These are phyloP conservation scores for Heliconius erato DNA, from an alignment of 2,888 invertebrate genomes.

Conservation along the genomic window DNA sequence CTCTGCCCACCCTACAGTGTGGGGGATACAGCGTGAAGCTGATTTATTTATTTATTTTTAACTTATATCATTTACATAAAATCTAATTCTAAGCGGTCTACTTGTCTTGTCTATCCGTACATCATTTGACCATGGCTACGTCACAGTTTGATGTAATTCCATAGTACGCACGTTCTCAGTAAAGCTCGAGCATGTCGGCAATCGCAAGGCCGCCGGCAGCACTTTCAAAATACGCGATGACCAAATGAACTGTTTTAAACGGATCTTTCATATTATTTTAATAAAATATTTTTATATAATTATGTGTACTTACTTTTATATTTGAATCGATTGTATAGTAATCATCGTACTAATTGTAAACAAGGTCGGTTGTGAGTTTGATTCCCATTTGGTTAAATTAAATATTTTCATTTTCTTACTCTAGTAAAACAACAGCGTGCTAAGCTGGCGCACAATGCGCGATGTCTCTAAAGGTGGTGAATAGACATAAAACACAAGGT, in stretches of 20 bases:
- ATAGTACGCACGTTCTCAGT: constrained; percentile 38
- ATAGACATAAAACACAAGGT: too few relatives aligned
- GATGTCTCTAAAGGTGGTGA: too few relatives aligned
- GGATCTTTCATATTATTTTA: background rate
- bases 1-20: too few relatives aligned
- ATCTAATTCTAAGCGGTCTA: background rate
- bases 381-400: too few relatives aligned
- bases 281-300: background rate
- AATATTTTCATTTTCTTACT: too few relatives aligned
- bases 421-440: too few relatives aligned
- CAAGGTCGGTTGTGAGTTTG: background rate
- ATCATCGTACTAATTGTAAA: background rate
- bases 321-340: background rate
- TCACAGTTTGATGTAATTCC: constrained; percentile 50
- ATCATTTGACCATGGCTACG: constrained; percentile 46
- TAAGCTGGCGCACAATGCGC: too few relatives aligned
- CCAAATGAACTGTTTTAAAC: constrained; percentile 16
- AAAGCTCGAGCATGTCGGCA: constrained; percentile 36
- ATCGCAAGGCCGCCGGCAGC: constrained; percentile 45
- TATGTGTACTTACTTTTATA: background rate
- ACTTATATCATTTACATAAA: background rate
- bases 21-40: background rate
- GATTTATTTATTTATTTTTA: background rate
- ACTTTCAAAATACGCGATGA: constrained; percentile 46
- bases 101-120: constrained; percentile 3